phyloP scores from a whole-genome alignment of 2,113 vertebrate species.

The Megaceryle maxima region DNA sequence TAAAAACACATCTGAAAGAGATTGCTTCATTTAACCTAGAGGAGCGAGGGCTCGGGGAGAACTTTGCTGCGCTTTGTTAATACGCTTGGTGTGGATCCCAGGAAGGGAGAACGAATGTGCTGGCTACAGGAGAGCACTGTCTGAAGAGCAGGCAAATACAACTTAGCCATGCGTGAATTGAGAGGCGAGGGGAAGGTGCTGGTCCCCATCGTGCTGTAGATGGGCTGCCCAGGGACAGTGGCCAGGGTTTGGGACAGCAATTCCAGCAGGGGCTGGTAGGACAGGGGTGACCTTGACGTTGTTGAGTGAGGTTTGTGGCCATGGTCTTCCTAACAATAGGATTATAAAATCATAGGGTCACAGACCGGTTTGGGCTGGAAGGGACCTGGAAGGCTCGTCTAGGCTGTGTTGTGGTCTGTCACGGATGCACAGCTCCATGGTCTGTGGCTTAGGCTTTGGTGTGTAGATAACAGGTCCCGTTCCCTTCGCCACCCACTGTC shows the following conservation, averaged over 20 bases:
- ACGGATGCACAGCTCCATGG: neutral
- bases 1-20: neutral
- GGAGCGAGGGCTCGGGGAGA: neutral
- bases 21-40: neutral
- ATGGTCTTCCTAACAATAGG: accelerated
- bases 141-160: neutral
- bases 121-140: neutral
- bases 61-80: neutral
- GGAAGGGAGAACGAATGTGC: neutral
- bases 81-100: too few species aligned
- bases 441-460: neutral
- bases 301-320: neutral
- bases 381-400: too few species aligned
- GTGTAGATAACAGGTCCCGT: accelerated
- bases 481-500: neutral
- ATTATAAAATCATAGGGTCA: too few species aligned
- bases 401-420: neutral
- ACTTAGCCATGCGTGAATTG: too few species aligned
- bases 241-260: accelerated
- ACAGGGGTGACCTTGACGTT: accelerated
- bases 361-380: too few species aligned
- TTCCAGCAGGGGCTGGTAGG: accelerated
- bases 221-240: too few species aligned
- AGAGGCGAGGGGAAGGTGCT: too few species aligned
- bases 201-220: accelerated